A percentile compares a stretch with the other conserved stretches of the same genome.
Conservation (phyloP, 2,113 vertebrate genomes). For the Cariama cristata region DNA sequence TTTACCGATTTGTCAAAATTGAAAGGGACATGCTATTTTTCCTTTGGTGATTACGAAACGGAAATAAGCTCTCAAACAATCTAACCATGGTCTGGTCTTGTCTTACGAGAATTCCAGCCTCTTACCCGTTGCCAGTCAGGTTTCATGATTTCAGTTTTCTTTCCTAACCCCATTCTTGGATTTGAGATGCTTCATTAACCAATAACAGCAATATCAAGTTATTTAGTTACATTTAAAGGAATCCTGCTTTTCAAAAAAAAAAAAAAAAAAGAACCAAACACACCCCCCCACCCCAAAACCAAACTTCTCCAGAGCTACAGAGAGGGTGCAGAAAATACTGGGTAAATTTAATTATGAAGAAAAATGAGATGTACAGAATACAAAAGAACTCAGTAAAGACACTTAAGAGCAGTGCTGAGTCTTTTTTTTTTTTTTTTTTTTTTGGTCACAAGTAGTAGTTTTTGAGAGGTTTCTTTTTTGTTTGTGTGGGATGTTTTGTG, state of each 20-base stretch:
- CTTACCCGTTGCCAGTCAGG: not conserved
- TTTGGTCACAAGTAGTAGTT: not conserved
- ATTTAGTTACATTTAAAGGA: not conserved
- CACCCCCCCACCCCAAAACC: no score
- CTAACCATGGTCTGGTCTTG: no score
- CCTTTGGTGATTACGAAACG: not conserved
- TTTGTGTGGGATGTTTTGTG: not conserved
- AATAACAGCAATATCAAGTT: not conserved
- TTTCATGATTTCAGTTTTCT: not conserved
- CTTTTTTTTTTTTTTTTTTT: accelerated
- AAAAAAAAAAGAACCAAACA: no score
- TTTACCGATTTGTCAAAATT: not conserved
- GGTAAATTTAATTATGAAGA: not conserved
- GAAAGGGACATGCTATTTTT: not conserved
- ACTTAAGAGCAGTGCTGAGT: not conserved
- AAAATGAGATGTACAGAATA: not conserved
- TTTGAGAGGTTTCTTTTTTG: not conserved
- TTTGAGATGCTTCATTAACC: not conserved
- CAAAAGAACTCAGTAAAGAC: not conserved
- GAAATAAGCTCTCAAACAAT: not conserved
- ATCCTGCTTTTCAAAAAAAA: not conserved
- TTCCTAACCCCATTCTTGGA: not conserved
- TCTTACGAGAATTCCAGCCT: not conserved
- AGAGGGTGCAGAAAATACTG: not conserved
- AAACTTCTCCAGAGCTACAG: not conserved